phyloP scores from a whole-genome alignment of 1,140 invertebrate genomes.

The Zaprionus vittiger region DNA sequence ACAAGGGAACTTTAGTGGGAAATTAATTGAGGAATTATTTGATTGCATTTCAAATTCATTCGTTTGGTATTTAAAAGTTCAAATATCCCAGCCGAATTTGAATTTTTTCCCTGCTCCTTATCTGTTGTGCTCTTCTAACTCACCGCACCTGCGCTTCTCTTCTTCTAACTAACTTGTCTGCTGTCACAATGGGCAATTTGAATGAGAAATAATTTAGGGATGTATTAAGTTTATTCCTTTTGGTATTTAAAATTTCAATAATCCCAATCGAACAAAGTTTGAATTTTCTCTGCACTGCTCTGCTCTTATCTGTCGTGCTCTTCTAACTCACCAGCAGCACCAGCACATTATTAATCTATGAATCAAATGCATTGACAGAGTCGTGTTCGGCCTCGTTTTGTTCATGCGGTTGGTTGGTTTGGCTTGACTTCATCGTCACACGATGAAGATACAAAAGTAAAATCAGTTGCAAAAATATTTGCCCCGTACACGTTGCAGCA shows the following conservation, averaged over 20 bases:
- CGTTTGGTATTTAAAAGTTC: no score
- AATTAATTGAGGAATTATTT: background rate
- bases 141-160: no score
- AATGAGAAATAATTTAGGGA: no score
- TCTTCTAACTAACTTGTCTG: no score
- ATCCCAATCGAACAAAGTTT: no score
- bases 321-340: background rate
- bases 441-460: constrained; percentile 13
- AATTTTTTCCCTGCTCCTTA: no score
- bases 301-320: background rate
- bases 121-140: no score
- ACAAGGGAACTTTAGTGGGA: background rate
- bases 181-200: no score
- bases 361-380: background rate
- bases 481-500: constrained; percentile 13
- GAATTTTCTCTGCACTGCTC: background rate
- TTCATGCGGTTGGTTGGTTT: background rate
- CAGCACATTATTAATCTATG: background rate
- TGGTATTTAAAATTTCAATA: background rate
- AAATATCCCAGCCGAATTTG: no score
- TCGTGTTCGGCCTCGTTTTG: background rate
- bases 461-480: constrained; percentile 49
- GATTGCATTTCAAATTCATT: no score
- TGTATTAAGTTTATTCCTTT: background rate
- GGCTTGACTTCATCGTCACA: background rate